Evolutionary conservation across 2,888 invertebrate species (phyloP), one percentile per base, ranked within the genome.

Genomic region (Automeris io): DNA sequence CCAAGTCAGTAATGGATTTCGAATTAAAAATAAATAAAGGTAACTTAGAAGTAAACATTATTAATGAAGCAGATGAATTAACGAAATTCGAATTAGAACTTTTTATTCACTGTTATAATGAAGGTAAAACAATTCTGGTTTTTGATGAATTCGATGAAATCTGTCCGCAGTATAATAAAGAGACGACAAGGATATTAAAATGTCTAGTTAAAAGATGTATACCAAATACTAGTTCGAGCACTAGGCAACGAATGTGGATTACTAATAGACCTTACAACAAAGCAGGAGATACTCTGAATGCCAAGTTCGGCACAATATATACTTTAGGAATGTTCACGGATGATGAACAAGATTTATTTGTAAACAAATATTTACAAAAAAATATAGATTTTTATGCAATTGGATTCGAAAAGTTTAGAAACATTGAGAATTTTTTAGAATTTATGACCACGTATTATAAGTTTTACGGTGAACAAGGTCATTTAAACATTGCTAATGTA

Each of bases 71-170:
- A 1, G 23, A 23, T 22, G 16, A 5, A n/a, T 18, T 34, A 22
- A 9, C 9, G 8, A n/a, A 7, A 16, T 34, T 34, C 23, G 23
- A 34, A 23, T 34, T 52, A 5, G 36, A 46, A 18, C 25, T 46
- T 16, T 52, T 52, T 22, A 25, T 52, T 11, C 25, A 47, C 7
- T 41, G 25, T 24, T 47, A 26, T 16, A 49, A 46, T 18, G 35
- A 32, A 2, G 37, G 33, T 9, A 42, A 40, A 16, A 2, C 47
- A 2, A 42, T 53, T 25, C 43, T 49, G 12, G 9, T 50, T 6
- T 50, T 50, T 4, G 54, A 53, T 26, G 53, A 48, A 0, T 53
- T 50, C 3, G 54, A 53, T 7, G 53, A 50, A 36, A 48, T 53
- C 3, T 53, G 48, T 31, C 53, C 53, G 0, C 33, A 43, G 26